phyloP scores from a whole-genome alignment of 1,140 invertebrate genomes.

The Archivesica marissinica region DNA sequence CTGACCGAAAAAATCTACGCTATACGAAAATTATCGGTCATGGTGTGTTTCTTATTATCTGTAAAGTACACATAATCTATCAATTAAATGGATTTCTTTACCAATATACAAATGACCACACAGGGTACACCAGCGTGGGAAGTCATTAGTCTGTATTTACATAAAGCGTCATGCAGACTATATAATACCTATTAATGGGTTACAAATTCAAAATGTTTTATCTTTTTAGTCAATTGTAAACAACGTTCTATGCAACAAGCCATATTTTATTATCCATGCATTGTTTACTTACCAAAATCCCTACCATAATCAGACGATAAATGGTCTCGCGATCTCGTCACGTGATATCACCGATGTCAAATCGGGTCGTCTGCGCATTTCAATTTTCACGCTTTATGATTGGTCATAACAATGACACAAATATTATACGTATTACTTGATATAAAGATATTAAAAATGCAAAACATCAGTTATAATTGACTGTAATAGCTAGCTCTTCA shows the following conservation, averaged over 20 bases:
- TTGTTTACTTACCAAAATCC: constrained; percentile 44
- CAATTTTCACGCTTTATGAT: constrained; percentile 22
- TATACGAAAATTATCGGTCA: no score
- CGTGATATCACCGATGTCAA: constrained; percentile 35
- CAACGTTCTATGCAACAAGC: neutral
- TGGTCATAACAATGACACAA: constrained; percentile 10
- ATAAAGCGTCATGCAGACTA: constrained; percentile 11
- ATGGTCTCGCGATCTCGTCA: constrained; percentile 9
- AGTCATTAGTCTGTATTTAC: constrained; percentile 3
- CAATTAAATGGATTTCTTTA: no score
- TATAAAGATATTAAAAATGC: neutral
- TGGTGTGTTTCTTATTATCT: no score
- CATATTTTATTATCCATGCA: neutral
- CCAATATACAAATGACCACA: neutral
- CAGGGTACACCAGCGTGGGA: neutral
- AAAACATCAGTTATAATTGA: no score
- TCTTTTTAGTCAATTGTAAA: constrained; percentile 24
- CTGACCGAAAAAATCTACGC: no score
- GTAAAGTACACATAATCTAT: no score
- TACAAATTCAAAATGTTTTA: constrained; percentile 9
- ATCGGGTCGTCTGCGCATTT: constrained; percentile 6
- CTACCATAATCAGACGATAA: constrained; percentile 22
- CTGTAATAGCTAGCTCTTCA: no score
- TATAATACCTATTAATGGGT: constrained; percentile 41
- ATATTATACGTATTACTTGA: neutral